Evolutionary conservation across 92 coral and sea anemone genomes (phyloP).

Genomic region (Palythoa grandiflora): DNA sequence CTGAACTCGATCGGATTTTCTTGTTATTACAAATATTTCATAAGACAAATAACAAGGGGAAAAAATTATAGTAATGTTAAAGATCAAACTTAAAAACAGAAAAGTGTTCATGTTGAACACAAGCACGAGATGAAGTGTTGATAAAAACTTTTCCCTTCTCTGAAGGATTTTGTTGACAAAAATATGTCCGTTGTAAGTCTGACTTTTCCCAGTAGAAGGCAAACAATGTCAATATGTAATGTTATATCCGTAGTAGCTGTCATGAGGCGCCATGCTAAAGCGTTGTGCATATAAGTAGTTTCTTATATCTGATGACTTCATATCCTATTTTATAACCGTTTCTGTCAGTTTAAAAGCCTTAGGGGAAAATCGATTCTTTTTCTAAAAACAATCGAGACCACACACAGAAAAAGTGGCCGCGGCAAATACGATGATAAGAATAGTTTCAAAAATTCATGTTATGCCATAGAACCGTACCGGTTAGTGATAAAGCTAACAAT

Average conservation of each 20-base stretch:
- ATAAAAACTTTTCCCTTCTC: background rate
- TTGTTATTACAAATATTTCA: constrained; percentile 16
- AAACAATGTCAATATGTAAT: background rate
- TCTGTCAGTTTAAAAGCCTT: constrained; percentile 12
- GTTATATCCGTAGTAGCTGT: background rate
- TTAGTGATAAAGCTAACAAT: background rate
- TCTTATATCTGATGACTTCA: constrained; percentile 27
- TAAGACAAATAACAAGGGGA: background rate
- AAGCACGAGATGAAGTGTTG: background rate
- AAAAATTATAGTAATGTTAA: background rate
- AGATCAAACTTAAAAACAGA: background rate
- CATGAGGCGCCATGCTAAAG: constrained; percentile 11
- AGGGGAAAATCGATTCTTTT: background rate
- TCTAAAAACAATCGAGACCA: background rate
- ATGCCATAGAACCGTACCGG: background rate
- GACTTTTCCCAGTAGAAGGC: background rate
- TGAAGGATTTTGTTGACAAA: background rate
- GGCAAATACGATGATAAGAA: background rate
- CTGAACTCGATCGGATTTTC: constrained; percentile 1
- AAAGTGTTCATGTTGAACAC: constrained; percentile 6
- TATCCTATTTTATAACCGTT: background rate
- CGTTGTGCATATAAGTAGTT: constrained; percentile 11
- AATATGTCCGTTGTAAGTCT: background rate
- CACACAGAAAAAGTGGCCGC: background rate
- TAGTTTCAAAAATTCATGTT: background rate